Percentiles rank a stretch among this genome's conserved stretches.
phyloP scores from a whole-genome alignment of 2,113 vertebrate genomes.

The Barbus barbus region DNA sequence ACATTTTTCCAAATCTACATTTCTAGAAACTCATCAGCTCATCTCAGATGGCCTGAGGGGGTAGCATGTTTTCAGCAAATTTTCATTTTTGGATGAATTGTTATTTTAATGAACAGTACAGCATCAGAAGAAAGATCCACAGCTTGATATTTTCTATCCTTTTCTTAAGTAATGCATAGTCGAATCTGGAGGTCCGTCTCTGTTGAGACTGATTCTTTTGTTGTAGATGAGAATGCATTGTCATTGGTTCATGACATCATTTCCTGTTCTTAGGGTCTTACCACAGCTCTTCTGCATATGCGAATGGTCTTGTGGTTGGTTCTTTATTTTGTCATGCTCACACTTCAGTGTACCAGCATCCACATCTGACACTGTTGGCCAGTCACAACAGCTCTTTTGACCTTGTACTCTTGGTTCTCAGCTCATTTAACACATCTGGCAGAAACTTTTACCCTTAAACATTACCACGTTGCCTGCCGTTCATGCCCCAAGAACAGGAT shows the following conservation, averaged over 20 bases:
- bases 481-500: constrained; percentile 18
- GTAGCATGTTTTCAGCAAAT: too few relatives aligned
- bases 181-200: background rate
- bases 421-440: background rate
- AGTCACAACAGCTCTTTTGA: background rate
- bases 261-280: constrained; percentile 7
- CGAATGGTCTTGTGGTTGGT: background rate
- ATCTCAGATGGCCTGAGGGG: background rate
- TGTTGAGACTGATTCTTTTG: background rate
- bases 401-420: background rate
- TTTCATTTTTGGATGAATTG: too few relatives aligned
- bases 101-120: background rate
- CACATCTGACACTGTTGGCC: constrained; percentile 18
- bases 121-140: background rate
- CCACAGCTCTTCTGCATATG: background rate
- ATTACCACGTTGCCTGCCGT: background rate
- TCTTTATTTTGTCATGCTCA: background rate
- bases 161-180: background rate
- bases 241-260: constrained; percentile 5
- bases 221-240: constrained; percentile 16
- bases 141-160: background rate
- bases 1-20: too few relatives aligned
- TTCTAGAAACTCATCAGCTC: background rate
- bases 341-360: background rate
- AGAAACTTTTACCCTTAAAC: background rate